Percentiles rank a stretch among this genome's conserved stretches.
phyloP scores from a whole-genome alignment of 2,888 invertebrate genomes.

The Lampropteryx suffumata region DNA sequence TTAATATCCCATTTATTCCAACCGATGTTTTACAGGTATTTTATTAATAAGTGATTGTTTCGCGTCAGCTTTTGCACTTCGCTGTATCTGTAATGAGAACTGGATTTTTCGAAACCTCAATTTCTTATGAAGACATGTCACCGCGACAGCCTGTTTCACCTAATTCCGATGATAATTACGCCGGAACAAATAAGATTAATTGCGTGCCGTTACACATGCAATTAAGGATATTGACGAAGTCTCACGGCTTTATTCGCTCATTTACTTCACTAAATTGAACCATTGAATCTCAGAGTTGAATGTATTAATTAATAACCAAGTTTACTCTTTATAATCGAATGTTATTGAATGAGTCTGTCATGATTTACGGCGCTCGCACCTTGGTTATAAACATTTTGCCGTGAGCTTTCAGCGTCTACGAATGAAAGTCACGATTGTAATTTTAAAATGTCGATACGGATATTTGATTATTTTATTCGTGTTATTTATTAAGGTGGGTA shows the following conservation, averaged over 20 bases:
- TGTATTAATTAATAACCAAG: slow-evolving; percentile 44
- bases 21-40: slow-evolving; percentile 55
- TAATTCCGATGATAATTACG: slow-evolving; percentile 71
- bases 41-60: slow-evolving; percentile 73
- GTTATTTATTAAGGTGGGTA: slow-evolving; percentile 36
- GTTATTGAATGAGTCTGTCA: slow-evolving; percentile 62
- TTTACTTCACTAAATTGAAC: slow-evolving; percentile 30
- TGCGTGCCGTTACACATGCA: slow-evolving; percentile 51
- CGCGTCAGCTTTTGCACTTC: slow-evolving; percentile 78
- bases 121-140: slow-evolving; percentile 49
- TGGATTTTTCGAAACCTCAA: slow-evolving; percentile 51
- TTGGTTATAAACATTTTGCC: slow-evolving; percentile 72
- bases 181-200: slow-evolving; percentile 70
- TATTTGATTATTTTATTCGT: slow-evolving; percentile 46
- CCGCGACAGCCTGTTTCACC: slow-evolving; percentile 57
- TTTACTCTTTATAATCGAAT: slow-evolving; percentile 72
- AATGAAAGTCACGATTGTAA: slow-evolving; percentile 80
- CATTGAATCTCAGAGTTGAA: slow-evolving; percentile 6
- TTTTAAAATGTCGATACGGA: slow-evolving; percentile 74
- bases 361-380: slow-evolving; percentile 76
- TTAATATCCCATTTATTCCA: slow-evolving; percentile 55
- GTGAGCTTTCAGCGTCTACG: slow-evolving; percentile 76
- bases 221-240: slow-evolving; percentile 45
- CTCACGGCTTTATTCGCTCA: slow-evolving; percentile 27
- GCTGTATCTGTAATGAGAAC: slow-evolving; percentile 68